These are phyloP conservation scores for Caenorhabditis japonica DNA, from an alignment of 2,888 invertebrate genomes.

Conservation along the genomic window DNA sequence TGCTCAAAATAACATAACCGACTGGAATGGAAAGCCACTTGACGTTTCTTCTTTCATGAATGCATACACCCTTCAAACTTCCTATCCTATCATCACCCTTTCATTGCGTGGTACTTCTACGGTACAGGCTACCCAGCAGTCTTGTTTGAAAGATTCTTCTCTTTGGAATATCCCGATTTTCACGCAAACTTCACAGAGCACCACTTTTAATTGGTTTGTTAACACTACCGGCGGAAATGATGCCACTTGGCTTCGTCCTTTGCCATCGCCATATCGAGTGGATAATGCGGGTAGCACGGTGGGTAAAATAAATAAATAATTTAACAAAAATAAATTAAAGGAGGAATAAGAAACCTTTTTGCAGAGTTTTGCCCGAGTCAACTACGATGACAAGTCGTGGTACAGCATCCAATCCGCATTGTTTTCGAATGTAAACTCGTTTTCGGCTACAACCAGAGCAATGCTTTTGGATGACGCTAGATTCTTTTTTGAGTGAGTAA, in stretches of 20 bases:
- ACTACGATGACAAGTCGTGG: conserved; percentile 51
- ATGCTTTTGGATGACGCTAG: conserved; percentile 47
- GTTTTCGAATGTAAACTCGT: conserved; percentile 10
- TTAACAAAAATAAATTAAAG: background rate
- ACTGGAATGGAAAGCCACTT: conserved; percentile 56
- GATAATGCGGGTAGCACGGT: conserved; percentile 49
- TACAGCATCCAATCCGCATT: conserved; percentile 38
- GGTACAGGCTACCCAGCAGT: conserved; percentile 27
- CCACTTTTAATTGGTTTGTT: conserved; percentile 35
- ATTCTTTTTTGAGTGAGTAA: conserved; percentile 32
- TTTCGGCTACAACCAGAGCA: conserved; percentile 35
- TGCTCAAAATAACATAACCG: conserved; percentile 15
- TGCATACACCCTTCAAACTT: conserved; percentile 52
- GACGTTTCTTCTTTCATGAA: conserved; percentile 48
- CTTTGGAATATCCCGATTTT: conserved; percentile 49
- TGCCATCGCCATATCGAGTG: conserved; percentile 18
- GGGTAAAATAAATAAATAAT: background rate
- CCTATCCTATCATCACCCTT: conserved; percentile 43
- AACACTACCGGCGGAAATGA: conserved; percentile 25
- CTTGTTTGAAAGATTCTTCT: conserved; percentile 17
- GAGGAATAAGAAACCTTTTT: background rate
- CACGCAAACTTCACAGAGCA: conserved; percentile 19
- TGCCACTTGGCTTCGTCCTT: conserved; percentile 25
- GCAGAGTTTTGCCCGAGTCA: conserved; percentile 41
- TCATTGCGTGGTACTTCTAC: conserved; percentile 23